phyloP scores from a whole-genome alignment of 2,888 invertebrate species.

The Dryomyza anilis region DNA sequence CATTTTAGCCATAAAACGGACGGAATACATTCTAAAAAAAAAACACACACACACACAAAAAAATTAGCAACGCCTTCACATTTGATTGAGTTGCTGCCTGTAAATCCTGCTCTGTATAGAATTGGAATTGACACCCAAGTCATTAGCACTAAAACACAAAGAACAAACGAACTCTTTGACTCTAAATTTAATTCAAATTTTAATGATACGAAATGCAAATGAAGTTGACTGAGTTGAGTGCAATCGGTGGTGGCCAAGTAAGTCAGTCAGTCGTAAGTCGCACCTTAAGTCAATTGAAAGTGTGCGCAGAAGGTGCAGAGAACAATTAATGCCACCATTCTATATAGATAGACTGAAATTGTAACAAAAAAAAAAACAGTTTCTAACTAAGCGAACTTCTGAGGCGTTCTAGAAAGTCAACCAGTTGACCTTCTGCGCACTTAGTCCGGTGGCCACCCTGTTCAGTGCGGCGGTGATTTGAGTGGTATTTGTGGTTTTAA shows the following conservation, averaged over 20 bases:
- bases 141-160: no score
- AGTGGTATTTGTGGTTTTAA: no score
- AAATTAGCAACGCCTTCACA: neutral
- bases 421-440: conserved; percentile 19
- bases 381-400: neutral
- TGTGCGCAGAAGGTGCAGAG: no score
- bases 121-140: no score
- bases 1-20: no score
- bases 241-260: no score
- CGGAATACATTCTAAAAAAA: no score
- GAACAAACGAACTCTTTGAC: neutral
- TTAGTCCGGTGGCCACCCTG: conserved; percentile 3
- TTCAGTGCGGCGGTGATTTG: neutral
- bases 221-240: neutral
- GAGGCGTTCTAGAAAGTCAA: conserved; percentile 17
- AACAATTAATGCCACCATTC: neutral
- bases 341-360: conserved; percentile 11
- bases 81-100: no score
- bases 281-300: no score
- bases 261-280: no score
- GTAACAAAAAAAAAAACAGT: conserved; percentile 14
- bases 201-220: neutral
- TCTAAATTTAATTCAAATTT: neutral
- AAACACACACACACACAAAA: no score
- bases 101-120: no score